A percentile compares a stretch with the other conserved stretches of the same genome.
Conservation (phyloP, 2,113 vertebrate species). For the Poeciliopsis prolifica region DNA sequence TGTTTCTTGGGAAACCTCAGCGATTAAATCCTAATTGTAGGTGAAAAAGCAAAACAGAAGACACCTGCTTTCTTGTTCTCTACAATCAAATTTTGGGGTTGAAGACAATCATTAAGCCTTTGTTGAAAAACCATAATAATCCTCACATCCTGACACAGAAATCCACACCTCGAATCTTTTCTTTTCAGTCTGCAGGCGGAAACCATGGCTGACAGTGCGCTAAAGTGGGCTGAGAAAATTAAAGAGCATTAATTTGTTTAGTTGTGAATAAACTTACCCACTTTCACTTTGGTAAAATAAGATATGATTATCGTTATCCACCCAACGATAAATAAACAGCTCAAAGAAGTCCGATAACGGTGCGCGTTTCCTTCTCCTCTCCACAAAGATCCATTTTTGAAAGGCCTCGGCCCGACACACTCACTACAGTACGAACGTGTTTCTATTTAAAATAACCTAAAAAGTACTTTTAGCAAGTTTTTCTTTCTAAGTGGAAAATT, state of each 20-base stretch:
- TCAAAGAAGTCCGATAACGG: conserved; percentile 35
- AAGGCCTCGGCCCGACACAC: conserved; percentile 13
- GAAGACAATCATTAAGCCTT: conserved; percentile 7
- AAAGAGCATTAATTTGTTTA: background rate
- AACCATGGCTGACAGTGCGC: background rate
- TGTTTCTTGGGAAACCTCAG: conserved; percentile 10
- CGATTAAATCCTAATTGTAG: background rate
- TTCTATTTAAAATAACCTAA: conserved; percentile 19
- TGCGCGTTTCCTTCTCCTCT: conserved; percentile 22
- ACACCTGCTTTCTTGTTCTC: background rate
- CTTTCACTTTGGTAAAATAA: conserved; percentile 29
- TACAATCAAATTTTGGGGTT: conserved; percentile 2
- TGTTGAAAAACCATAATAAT: conserved; percentile 22
- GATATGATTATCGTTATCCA: conserved; percentile 19
- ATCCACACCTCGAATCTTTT: conserved; percentile 10
- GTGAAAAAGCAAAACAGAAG: background rate
- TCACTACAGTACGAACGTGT: conserved; percentile 16
- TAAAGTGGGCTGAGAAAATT: background rate
- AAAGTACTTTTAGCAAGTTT: conserved; percentile 25
- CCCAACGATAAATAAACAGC: conserved; percentile 29
- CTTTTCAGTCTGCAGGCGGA: conserved; percentile 1
- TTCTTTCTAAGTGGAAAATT: conserved; percentile 23
- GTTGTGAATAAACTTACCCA: conserved; percentile 65
- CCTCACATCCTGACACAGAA: background rate
- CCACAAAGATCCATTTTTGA: conserved; percentile 65